Conservation (phyloP, 2,888 invertebrate species). For the Amphipoea oculea region DNA sequence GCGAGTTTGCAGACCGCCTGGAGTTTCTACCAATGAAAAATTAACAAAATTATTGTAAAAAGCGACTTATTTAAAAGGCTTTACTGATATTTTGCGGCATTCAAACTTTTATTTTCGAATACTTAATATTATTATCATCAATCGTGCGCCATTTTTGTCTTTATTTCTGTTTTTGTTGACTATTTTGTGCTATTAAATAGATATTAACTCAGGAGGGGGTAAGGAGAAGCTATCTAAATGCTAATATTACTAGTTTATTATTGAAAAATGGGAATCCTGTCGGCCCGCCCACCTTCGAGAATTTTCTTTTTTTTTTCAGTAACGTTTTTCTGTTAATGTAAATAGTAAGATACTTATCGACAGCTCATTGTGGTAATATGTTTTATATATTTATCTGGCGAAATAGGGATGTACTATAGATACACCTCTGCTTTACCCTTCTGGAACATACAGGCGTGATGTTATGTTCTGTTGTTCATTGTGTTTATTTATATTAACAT, state of each 20-base stretch:
- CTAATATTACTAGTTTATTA: slow-evolving; percentile 31
- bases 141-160: slow-evolving; percentile 30
- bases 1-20: slow-evolving; percentile 64
- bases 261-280: slow-evolving; percentile 1
- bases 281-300: not conserved
- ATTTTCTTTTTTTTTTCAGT: not conserved
- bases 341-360: not conserved
- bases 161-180: slow-evolving; percentile 15
- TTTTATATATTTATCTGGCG: not conserved
- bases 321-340: not conserved
- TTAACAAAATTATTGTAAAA: slow-evolving; percentile 46
- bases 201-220: slow-evolving; percentile 28
- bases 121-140: slow-evolving; percentile 21
- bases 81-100: not conserved
- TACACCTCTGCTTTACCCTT: no score
- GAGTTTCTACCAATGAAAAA: slow-evolving; percentile 45
- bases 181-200: slow-evolving; percentile 24
- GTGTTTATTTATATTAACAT: not conserved
- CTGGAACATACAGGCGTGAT: not conserved
- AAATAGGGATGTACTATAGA: not conserved
- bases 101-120: slow-evolving; percentile 8
- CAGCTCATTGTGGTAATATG: not conserved
- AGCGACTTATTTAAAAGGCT: slow-evolving; percentile 12
- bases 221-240: slow-evolving; percentile 15
- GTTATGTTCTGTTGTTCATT: not conserved